Base-by-base conservation (phyloP, 1,140 invertebrate species). In the Micrasema minimum region DNA sequence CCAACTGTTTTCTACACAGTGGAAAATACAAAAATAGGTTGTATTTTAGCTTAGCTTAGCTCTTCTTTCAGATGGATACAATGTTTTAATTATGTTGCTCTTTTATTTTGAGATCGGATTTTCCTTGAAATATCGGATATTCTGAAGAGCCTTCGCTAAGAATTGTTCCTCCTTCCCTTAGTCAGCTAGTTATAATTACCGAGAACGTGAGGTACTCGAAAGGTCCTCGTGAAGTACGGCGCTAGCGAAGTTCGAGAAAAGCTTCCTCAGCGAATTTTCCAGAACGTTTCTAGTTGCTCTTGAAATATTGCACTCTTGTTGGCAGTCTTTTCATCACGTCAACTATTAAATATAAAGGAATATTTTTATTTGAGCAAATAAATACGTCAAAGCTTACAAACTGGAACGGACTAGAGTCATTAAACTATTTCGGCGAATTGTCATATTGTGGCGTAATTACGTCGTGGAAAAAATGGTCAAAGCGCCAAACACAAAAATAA, bases 381-480 rank as follows among this genome's bases (percentile, higher is more conserved):
- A 59, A 59, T 31, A 31, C 12, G n/a, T 31, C 51, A 23, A 16
- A 59, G 55, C 55, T 55, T 38, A 38, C 55, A 12, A 41, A 59
- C 55, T 59, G 55, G 55, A 59, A 59, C 55, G 55, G 55, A 59
- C 55, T 59, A 59, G 55, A 38, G 37, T 59, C 37, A 43, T 59
- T 59, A 38, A 59, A 59, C 55, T 59, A 59, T 59, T 38, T 59
- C 20, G 35, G 55, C 35, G 22, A 41, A 59, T 38, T 59, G 55
- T 59, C 55, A 59, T 59, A 7, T 59, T 38, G 55, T 38, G 55
- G 31, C 16, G 35, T 59, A 59, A 59, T 59, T 59, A 35, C 37
- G 35, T 31, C 35, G 18, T 22, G 20, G 35, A 23, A 38, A 59
- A 38, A 59, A 59, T 41, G 55, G 37, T 41, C 35, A 35, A n/a